Evolutionary conservation across 2,888 invertebrate genomes (phyloP).

Genomic region (Steromphala cineraria): DNA sequence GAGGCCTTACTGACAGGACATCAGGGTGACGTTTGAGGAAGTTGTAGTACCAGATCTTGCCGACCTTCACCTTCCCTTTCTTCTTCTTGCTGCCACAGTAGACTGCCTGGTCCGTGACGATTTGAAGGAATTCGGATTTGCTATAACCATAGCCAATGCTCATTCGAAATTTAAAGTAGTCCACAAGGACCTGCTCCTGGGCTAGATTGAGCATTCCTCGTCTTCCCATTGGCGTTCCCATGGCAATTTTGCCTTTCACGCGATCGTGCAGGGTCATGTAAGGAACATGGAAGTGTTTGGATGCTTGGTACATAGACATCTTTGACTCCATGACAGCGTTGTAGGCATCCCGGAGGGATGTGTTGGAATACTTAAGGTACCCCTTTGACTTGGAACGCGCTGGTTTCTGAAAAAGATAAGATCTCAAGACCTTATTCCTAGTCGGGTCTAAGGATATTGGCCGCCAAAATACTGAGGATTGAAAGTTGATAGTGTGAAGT

Average conservation of each 20-base stretch:
- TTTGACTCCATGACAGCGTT: background rate
- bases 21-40: constrained; percentile 10
- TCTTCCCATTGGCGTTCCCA: background rate
- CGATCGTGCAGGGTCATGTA: constrained; percentile 19
- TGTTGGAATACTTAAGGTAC: background rate
- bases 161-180: constrained; percentile 4
- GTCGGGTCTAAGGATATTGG: no score
- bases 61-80: background rate
- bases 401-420: background rate
- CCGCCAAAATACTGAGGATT: no score
- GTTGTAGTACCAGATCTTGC: constrained; percentile 21
- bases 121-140: constrained; percentile 1
- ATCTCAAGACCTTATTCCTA: no score
- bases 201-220: background rate
- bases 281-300: background rate
- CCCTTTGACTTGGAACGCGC: background rate
- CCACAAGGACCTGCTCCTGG: background rate
- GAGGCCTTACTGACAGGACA: constrained; percentile 1
- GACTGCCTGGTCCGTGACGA: background rate
- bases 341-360: background rate
- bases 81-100: background rate
- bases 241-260: background rate
- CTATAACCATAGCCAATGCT: constrained; percentile 11
- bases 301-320: constrained; percentile 12
- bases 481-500: no score